These are phyloP conservation scores for Agapornis roseicollis DNA, from an alignment of 2,113 vertebrate species.

Conservation along the genomic window DNA sequence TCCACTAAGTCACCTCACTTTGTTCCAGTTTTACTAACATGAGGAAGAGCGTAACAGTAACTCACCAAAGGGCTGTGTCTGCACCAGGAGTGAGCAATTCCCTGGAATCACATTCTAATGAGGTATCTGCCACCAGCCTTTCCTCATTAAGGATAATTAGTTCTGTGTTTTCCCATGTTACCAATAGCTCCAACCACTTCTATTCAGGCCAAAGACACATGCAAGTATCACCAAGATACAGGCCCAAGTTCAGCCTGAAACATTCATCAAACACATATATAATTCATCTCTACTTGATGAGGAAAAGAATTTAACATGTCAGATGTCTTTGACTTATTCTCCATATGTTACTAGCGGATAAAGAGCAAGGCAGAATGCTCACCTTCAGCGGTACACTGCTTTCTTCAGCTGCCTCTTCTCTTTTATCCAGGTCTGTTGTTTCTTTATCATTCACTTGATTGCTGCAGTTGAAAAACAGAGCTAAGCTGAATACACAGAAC, in stretches of 20 bases:
- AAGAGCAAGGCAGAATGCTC: neutral
- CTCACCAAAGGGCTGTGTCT: neutral
- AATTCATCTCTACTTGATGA: neutral
- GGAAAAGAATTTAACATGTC: neutral
- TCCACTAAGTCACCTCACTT: neutral
- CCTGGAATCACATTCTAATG: neutral
- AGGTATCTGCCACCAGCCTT: neutral
- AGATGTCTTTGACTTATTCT: neutral
- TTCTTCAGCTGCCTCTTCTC: neutral
- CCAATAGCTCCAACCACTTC: neutral
- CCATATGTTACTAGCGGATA: neutral
- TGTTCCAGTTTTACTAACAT: neutral
- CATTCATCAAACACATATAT: fast-evolving
- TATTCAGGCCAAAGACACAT: neutral
- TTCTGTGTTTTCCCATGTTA: neutral
- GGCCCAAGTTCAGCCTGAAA: neutral
- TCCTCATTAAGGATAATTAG: neutral
- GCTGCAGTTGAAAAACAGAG: conserved; percentile 26
- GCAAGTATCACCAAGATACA: neutral
- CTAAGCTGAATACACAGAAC: neutral
- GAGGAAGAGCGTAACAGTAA: neutral
- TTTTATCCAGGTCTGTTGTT: neutral
- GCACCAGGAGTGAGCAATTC: neutral
- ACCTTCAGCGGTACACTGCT: conserved; percentile 13
- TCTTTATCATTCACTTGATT: neutral